Evolutionary conservation across 2,888 invertebrate species (phyloP), one percentile per base, ranked within the genome.

Genomic region (Drosophila meridiana): DNA sequence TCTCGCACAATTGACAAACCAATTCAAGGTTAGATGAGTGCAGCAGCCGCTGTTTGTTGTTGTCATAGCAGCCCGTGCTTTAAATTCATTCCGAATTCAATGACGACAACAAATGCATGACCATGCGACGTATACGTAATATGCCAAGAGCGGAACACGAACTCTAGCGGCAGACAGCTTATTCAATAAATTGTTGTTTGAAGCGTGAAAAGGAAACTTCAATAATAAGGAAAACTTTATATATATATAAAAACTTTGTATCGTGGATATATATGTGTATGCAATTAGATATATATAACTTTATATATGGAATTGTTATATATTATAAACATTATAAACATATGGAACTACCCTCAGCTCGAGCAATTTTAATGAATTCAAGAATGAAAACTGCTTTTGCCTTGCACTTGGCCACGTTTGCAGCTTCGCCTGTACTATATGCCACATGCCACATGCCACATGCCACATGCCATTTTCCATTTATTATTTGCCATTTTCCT

Each of bases 11-110:
- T 77, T 61, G 63, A 53, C 74, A 59, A 58, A 50, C 28, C 47
- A 47, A 64, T 43, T 78, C 73, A 81, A 80, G 83, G 82, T 83
- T 68, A 77, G 50, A 67, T 70, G 74, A 79, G 74, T 79, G 70
- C 76, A 82, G 68, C 67, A 65, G 64, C 83, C 55, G 50, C 40
- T 50, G 55, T 38, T 52, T 52, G 52, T 20, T 20, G 34, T 53
- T 53, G 59, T 20, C 26, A 14, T 58, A 26, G 34, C 47, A 47
- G 50, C 38, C 28, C 1, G 11, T 34, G 20, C 52, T 30, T 57
- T 50, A 55, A 64, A 78, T 77, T 82, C 68, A 72, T 69, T 69
- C 75, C 69, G 26, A 61, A 57, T 62, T 66, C 70, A 68, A 67
- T 76, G 70, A 66, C 75, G 60, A 61, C 71, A 75, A 50, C 71